Evolutionary conservation across 2,113 vertebrate genomes (phyloP).

Genomic region (Laterallus jamaicensis): DNA sequence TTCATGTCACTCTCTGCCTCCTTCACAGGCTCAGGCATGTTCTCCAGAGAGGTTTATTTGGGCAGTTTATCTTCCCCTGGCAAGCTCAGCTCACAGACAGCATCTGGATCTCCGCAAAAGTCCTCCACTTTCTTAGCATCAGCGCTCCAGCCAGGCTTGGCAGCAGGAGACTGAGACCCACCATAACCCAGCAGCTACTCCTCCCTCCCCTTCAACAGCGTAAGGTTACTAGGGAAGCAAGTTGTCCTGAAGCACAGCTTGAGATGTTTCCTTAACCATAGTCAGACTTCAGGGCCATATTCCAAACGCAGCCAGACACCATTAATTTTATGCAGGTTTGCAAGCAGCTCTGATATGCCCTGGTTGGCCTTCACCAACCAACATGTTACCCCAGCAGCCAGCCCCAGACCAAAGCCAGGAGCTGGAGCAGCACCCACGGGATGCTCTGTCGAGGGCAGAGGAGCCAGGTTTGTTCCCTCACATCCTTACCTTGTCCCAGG

Average conservation of each 20-base stretch:
- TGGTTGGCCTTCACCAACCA: neutral
- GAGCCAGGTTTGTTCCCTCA: neutral
- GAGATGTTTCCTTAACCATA: neutral
- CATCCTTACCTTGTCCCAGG: neutral
- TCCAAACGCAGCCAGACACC: fast-evolving
- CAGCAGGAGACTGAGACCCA: neutral
- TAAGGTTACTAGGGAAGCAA: neutral
- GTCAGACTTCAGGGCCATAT: neutral
- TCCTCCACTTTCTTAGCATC: neutral
- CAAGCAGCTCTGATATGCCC: neutral
- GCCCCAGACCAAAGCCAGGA: neutral
- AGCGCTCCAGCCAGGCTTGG: neutral
- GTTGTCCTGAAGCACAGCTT: fast-evolving
- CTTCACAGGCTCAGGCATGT: neutral
- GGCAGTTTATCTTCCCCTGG: constrained; percentile 56
- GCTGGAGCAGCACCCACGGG: neutral
- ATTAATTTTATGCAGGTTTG: neutral
- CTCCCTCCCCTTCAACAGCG: neutral
- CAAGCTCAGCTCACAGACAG: constrained; percentile 48
- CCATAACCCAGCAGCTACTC: neutral
- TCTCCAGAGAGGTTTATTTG: neutral
- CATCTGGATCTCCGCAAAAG: constrained; percentile 22
- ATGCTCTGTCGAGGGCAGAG: neutral
- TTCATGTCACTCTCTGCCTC: neutral
- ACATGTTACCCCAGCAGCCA: neutral